Base-by-base conservation (phyloP, 2,797 vertebrate species). In the Gallinago solitaria region DNA sequence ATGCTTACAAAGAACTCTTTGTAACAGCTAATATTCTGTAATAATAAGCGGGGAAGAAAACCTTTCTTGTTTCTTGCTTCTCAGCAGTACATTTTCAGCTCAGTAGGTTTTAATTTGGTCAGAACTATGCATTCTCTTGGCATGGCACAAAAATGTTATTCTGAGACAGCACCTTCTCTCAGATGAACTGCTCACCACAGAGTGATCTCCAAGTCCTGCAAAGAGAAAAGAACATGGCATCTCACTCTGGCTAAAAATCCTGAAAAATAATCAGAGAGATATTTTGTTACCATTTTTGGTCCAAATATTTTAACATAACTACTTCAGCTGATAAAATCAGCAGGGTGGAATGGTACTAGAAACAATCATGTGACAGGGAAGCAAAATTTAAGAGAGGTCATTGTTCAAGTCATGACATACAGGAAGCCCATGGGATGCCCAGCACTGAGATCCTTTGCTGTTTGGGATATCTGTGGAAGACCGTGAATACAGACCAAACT, bases 1-100 rank as follows among this genome's bases (percentile, higher is more conserved):
- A 91, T 47, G 43, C 74, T 73, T 90, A 83, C 32, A 89, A 95
- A 95, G 73, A 87, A 78, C 5, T 18, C 35, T 94, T 94, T 87
- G 56, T 91, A 94, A 65, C 19, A 76, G 57, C 27, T 90, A 83
- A 79, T 94, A 86, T 74, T 70, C 67, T 91, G 3, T 94, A 94
- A 92, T 81, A 96, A 61, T 64, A 91, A 90, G 19, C 1, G 5
- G 9, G 37, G 35, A 78, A 93, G 37, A 90, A 92, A 73, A 32
- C n/a, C 83, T 83, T 48, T 50, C 64, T 45, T 43, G 9, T 82
- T 84, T 89, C 37, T 91, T 91, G 81, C 71, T 32, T 45, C 13
- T 82, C 35, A 57, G 41, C 16, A 89, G 70, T 28, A 51, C 47
- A 75, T 93, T 91, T 89, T 77, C 91, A 35, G 39, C 48, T 76